phyloP scores from a whole-genome alignment of 2,113 vertebrate genomes.

The Syngnathus floridae region DNA sequence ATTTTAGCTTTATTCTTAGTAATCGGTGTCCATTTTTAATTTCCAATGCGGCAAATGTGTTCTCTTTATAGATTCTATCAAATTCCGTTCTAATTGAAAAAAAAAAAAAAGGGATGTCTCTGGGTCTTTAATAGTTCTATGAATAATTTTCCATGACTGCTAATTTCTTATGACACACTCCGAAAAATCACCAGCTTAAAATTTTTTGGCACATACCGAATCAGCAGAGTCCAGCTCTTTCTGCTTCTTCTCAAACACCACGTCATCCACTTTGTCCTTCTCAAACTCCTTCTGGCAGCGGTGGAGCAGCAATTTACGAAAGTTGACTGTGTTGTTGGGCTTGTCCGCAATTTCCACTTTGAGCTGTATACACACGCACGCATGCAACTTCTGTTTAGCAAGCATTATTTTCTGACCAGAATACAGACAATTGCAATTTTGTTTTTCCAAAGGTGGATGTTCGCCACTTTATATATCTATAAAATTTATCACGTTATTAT shows the following conservation, averaged over 20 bases:
- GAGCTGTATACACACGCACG: constrained; percentile 44
- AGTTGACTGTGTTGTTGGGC: constrained; percentile 87
- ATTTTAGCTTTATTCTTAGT: too few relatives aligned
- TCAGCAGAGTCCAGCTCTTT: constrained; percentile 90
- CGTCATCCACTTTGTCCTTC: constrained; percentile 95
- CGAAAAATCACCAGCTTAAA: background rate
- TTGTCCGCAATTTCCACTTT: constrained; percentile 95
- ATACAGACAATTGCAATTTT: too few relatives aligned
- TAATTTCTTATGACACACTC: background rate
- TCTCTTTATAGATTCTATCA: too few relatives aligned
- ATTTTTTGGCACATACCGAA: constrained; percentile 67
- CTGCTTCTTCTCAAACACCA: constrained; percentile 95
- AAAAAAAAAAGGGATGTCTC: too few relatives aligned
- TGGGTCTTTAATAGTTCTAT: background rate
- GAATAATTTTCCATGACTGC: background rate
- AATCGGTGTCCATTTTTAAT: too few relatives aligned
- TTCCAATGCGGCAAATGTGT: too few relatives aligned
- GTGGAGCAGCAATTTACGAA: constrained; percentile 92
- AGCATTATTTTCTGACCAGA: too few relatives aligned
- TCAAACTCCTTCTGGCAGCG: constrained; percentile 99
- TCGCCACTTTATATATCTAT: too few relatives aligned
- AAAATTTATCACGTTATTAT: too few relatives aligned
- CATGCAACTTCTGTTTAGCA: too few relatives aligned
- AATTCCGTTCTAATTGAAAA: too few relatives aligned
- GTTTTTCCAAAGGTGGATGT: too few relatives aligned